Evolutionary conservation across 2,113 vertebrate species (phyloP).

Genomic region (Telmatochromis sp.): DNA sequence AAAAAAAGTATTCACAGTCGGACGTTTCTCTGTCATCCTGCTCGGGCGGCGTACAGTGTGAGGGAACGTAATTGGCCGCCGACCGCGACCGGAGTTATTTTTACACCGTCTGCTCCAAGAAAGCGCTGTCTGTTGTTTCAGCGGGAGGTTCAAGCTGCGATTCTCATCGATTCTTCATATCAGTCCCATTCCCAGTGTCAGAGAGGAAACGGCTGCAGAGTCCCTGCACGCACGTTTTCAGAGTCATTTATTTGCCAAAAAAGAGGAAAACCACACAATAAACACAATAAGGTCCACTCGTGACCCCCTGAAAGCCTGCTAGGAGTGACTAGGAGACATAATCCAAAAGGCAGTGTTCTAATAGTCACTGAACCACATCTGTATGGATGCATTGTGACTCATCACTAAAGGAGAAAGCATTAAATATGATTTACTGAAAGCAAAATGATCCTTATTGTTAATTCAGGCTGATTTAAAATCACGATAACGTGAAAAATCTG

Average conservation of each 20-base stretch:
- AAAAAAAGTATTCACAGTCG: neutral
- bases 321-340: neutral
- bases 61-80: rapidly evolving
- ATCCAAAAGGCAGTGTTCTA: neutral
- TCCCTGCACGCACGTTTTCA: rapidly evolving
- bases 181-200: rapidly evolving
- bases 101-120: neutral
- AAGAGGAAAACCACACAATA: neutral
- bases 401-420: rapidly evolving
- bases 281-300: neutral
- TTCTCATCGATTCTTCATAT: neutral
- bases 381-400: neutral
- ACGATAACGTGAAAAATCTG: rapidly evolving
- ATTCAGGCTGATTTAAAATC: neutral
- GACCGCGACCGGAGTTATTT: rapidly evolving
- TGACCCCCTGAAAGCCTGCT: neutral
- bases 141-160: neutral
- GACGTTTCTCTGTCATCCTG: neutral
- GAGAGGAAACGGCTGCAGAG: neutral
- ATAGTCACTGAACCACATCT: neutral
- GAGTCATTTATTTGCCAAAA: neutral
- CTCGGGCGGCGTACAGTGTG: neutral
- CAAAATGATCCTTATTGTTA: neutral
- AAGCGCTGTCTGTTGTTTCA: neutral
- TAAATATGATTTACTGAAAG: neutral